Percentiles rank a stretch among this genome's conserved stretches.
Conservation (phyloP, 2,797 vertebrate genomes). For the Pipistrellus nathusii region DNA sequence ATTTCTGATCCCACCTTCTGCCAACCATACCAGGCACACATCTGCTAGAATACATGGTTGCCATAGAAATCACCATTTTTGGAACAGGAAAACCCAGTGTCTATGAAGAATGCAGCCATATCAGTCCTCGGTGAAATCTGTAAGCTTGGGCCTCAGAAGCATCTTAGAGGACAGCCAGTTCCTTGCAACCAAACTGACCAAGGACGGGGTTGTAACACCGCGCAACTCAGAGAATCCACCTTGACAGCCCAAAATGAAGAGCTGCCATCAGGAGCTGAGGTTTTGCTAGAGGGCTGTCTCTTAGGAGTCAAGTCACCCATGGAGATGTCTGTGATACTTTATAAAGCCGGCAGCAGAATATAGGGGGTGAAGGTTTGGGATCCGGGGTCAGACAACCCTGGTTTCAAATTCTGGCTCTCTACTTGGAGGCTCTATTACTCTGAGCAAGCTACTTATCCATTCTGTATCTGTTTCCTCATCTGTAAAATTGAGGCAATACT, state of each 20-base stretch:
- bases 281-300: not conserved
- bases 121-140: conserved; percentile 68
- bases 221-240: not conserved
- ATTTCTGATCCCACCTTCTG: conserved; percentile 82
- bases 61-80: conserved; percentile 85
- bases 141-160: conserved; percentile 25
- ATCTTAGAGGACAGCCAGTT: not conserved
- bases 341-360: not conserved
- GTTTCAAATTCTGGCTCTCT: conserved; percentile 21
- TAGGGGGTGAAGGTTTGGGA: not conserved
- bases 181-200: not conserved
- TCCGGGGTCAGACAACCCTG: not conserved
- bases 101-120: conserved; percentile 78
- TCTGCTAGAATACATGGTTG: conserved; percentile 84
- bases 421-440: not conserved
- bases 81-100: conserved; percentile 80
- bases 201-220: not conserved
- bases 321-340: not conserved
- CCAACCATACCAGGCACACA: conserved; percentile 84
- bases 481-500: not conserved
- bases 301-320: not conserved
- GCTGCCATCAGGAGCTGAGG: not conserved
- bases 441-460: not conserved
- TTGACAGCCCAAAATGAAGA: not conserved
- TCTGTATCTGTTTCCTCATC: not conserved